Conservation (phyloP, 2,888 invertebrate species). For the Mallateleia sp. region DNA sequence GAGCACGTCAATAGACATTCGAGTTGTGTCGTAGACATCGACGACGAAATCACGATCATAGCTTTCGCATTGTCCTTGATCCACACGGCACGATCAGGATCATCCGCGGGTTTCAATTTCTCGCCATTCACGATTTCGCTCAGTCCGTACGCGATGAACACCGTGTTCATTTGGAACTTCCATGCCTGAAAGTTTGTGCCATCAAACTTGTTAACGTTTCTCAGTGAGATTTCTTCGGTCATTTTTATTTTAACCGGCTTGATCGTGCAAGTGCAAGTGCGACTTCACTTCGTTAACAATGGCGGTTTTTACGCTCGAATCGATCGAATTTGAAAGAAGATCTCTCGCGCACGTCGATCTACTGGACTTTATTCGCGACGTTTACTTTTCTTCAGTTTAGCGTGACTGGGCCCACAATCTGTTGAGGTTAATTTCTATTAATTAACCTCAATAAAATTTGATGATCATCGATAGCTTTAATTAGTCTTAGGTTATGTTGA, state of each 20-base stretch:
- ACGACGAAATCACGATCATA: constrained; percentile 78
- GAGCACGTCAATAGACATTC: constrained; percentile 75
- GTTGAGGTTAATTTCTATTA: no score
- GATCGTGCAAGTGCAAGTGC: no score
- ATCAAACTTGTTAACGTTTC: constrained; percentile 50
- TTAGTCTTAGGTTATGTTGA: no score
- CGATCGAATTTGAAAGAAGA: no score
- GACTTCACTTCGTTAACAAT: no score
- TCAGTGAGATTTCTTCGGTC: constrained; percentile 25
- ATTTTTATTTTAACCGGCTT: no score
- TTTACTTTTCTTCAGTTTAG: not conserved
- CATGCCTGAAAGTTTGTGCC: constrained; percentile 58
- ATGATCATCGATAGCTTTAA: no score
- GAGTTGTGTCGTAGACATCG: constrained; percentile 73
- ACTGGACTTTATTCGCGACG: no score
- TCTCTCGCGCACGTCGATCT: no score
- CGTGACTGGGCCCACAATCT: constrained; percentile 39
- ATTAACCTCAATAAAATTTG: no score
- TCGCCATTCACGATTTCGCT: constrained; percentile 20
- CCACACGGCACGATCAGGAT: not conserved
- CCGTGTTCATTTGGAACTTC: constrained; percentile 64
- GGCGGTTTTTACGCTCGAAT: no score
- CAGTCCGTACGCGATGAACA: constrained; percentile 26
- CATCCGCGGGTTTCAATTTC: not conserved
- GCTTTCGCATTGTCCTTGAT: constrained; percentile 70